Evolutionary conservation across 1,140 invertebrate species (phyloP).

Genomic region (Drosophila insularis): DNA sequence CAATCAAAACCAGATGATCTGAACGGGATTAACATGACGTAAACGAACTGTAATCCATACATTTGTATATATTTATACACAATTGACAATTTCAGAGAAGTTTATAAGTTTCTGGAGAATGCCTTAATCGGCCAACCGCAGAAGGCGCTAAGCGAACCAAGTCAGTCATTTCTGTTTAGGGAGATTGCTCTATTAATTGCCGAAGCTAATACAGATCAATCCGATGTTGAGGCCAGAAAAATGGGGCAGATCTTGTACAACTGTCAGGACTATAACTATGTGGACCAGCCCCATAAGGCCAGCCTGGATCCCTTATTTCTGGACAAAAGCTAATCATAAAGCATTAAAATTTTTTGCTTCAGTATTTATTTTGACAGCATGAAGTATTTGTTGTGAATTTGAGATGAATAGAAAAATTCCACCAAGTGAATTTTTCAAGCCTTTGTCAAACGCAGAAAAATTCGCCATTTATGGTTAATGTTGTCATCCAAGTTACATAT

Average conservation of each 20-base stretch:
- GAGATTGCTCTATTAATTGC: constrained; percentile 65
- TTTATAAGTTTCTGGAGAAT: constrained; percentile 64
- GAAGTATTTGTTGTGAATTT: too few relatives aligned
- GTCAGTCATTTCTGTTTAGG: constrained; percentile 45
- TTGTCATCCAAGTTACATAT: too few relatives aligned
- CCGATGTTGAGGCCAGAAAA: constrained; percentile 35
- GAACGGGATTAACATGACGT: constrained; percentile 55
- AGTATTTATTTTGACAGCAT: neutral
- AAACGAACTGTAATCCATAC: neutral
- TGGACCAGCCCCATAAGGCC: constrained; percentile 32
- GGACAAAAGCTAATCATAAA: constrained; percentile 27
- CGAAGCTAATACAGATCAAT: constrained; percentile 63
- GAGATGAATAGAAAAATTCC: too few relatives aligned
- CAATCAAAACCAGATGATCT: constrained; percentile 39
- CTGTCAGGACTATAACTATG: constrained; percentile 29
- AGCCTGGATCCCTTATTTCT: constrained; percentile 58
- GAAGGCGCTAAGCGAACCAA: constrained; percentile 35
- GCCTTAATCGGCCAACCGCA: constrained; percentile 67
- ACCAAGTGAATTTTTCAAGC: too few relatives aligned
- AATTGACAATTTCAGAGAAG: constrained; percentile 39
- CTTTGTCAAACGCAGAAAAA: too few relatives aligned
- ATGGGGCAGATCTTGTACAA: constrained; percentile 35
- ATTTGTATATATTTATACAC: neutral
- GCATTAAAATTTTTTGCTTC: neutral
- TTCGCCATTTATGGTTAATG: too few relatives aligned